Evolutionary conservation across 2,888 invertebrate species (phyloP).

Genomic region (Trachelus iudaicus): DNA sequence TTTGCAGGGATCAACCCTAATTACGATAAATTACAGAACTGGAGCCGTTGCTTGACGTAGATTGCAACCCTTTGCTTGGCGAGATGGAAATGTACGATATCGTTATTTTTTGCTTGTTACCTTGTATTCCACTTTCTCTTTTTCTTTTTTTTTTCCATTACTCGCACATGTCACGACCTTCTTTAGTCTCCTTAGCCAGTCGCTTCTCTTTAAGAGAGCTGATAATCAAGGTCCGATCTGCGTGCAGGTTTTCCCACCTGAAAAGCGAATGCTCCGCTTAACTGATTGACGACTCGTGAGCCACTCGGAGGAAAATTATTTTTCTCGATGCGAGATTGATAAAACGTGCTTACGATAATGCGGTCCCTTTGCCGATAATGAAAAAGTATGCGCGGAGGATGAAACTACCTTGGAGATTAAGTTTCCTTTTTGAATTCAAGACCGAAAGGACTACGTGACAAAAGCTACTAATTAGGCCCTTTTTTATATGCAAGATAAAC

Average conservation of each 20-base stretch:
- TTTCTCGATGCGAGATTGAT: background rate
- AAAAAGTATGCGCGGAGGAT: background rate
- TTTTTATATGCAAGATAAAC: background rate
- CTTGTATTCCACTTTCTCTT: background rate
- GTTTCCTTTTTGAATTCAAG: background rate
- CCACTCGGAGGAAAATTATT: background rate
- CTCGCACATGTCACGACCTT: background rate
- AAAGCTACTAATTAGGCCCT: background rate
- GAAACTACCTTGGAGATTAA: background rate
- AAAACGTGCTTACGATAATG: background rate
- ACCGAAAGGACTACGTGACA: background rate
- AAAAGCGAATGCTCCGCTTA: background rate
- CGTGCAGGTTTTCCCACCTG: background rate
- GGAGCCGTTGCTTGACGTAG: slow-evolving; percentile 1
- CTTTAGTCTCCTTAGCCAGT: background rate
- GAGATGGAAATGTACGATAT: background rate
- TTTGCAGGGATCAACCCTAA: slow-evolving; percentile 30
- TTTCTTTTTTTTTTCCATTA: background rate
- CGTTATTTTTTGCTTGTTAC: background rate
- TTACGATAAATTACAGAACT: slow-evolving; percentile 31
- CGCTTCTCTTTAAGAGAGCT: background rate
- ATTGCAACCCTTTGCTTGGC: background rate
- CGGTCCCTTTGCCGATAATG: background rate
- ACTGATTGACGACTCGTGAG: background rate
- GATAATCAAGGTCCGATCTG: background rate